Percentiles rank a stretch among this genome's conserved stretches.
These are phyloP conservation scores for Sebastes paucispinis DNA, from an alignment of 2,797 vertebrate species.

Conservation along the genomic window DNA sequence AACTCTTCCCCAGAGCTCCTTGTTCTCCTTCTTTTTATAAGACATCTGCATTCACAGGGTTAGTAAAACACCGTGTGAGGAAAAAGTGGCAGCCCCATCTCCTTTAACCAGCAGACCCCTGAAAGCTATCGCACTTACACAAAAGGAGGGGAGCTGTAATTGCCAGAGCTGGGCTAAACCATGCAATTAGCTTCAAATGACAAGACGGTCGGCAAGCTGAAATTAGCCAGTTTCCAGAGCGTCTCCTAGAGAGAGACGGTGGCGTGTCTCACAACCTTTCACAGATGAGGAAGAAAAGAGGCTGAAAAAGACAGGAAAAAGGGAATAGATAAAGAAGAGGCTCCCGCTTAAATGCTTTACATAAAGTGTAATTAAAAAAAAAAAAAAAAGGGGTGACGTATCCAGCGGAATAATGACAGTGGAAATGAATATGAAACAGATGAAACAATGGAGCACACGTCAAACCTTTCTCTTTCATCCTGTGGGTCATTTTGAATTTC, in stretches of 20 bases:
- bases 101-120: conserved; percentile 64
- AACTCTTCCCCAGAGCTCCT: conserved; percentile 23
- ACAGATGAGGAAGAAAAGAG: conserved; percentile 43
- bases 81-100: conserved; percentile 35
- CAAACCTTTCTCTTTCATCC: conserved; percentile 6
- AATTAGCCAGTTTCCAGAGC: conserved; percentile 67
- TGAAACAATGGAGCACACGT: conserved; percentile 44
- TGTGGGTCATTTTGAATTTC: conserved; percentile 10
- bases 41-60: conserved; percentile 49
- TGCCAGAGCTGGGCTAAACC: conserved; percentile 70
- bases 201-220: conserved; percentile 68
- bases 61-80: conserved; percentile 42
- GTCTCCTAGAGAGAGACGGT: conserved; percentile 31
- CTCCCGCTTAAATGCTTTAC: conserved; percentile 73
- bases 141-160: conserved; percentile 67
- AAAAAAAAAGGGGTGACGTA: conserved; percentile 77
- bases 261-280: conserved; percentile 60
- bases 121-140: conserved; percentile 68
- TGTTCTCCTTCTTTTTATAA: conserved; percentile 35
- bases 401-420: conserved; percentile 75
- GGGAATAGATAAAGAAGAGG: conserved; percentile 35
- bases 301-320: conserved; percentile 43
- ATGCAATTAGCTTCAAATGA: conserved; percentile 76
- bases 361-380: conserved; percentile 88
- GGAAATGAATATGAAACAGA: conserved; percentile 41